phyloP scores from a whole-genome alignment of 2,797 vertebrate species.

The Anabacerthia variegaticeps region DNA sequence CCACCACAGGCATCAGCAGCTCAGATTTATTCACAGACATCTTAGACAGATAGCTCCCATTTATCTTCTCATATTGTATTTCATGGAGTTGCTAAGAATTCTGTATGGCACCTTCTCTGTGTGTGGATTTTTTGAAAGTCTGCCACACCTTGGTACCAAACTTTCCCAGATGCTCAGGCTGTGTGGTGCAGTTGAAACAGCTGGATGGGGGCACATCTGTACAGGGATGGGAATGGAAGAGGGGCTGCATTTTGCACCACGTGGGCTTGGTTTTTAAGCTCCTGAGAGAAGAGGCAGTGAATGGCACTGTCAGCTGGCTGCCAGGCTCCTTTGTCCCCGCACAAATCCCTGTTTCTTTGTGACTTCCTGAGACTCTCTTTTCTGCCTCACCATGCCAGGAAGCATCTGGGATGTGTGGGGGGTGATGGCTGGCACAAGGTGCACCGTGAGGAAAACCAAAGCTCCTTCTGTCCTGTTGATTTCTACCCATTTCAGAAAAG shows the following conservation, averaged over 20 bases:
- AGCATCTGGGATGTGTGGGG: fast-evolving
- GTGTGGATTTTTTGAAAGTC: not conserved
- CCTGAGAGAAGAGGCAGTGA: not conserved
- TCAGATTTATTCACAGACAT: not conserved
- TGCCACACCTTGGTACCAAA: not conserved
- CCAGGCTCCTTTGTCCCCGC: not conserved
- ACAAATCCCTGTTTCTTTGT: not conserved
- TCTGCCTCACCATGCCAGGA: not conserved
- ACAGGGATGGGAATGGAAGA: not conserved
- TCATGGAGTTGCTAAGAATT: not conserved
- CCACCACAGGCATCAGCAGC: not conserved
- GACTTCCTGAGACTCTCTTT: not conserved
- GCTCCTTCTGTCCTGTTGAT: not conserved
- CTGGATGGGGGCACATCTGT: fast-evolving
- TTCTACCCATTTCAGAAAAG: not conserved
- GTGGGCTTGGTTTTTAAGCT: fast-evolving
- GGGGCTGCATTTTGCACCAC: not conserved
- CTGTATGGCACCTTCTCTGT: not conserved
- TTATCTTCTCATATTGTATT: not conserved
- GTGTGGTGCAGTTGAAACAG: not conserved
- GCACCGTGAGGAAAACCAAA: not conserved
- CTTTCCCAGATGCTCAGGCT: not conserved
- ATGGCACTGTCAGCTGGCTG: not conserved
- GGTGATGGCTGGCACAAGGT: fast-evolving
- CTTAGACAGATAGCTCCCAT: not conserved